A percentile compares a stretch with the other conserved stretches of the same genome.
Conservation (phyloP, 2,888 invertebrate genomes). For the Carabus problematicus region DNA sequence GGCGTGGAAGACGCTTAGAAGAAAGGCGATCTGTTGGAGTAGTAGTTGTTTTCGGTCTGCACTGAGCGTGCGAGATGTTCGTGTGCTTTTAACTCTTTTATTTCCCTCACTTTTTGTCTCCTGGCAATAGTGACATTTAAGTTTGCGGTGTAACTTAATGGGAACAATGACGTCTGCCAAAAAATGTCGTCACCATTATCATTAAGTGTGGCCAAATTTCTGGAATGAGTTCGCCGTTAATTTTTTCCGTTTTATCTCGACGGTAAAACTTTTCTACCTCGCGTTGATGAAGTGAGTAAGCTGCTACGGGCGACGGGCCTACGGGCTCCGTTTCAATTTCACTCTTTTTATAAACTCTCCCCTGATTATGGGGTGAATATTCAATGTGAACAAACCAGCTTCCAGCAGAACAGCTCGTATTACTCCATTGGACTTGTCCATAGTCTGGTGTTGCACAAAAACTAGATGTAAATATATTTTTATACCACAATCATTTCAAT, state of each 20-base stretch:
- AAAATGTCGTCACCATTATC: conserved; percentile 33
- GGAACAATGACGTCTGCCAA: conserved; percentile 30
- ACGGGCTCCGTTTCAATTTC: not conserved
- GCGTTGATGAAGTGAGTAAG: conserved; percentile 11
- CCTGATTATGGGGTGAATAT: not conserved
- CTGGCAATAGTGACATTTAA: conserved; percentile 29
- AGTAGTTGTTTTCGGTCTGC: conserved; percentile 27
- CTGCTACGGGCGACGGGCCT: not conserved
- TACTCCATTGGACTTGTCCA: not conserved
- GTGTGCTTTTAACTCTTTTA: conserved; percentile 28
- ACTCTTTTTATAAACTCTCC: not conserved
- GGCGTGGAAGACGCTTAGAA: conserved; percentile 21
- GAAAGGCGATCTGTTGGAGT: conserved; percentile 29
- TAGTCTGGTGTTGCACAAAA: not conserved
- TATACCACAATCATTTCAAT: no score
- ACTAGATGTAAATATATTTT: no score
- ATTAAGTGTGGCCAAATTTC: conserved; percentile 28
- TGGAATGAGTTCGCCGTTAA: conserved; percentile 25
- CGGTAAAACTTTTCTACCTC: conserved; percentile 27
- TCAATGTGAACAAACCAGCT: not conserved
- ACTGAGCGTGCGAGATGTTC: conserved; percentile 1
- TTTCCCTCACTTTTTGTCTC: conserved; percentile 26
- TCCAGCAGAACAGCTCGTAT: conserved; percentile 5
- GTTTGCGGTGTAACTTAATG: conserved; percentile 22
- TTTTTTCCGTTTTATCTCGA: conserved; percentile 26